Conservation (phyloP, 2,888 invertebrate species). For the Eristalis tenax region DNA sequence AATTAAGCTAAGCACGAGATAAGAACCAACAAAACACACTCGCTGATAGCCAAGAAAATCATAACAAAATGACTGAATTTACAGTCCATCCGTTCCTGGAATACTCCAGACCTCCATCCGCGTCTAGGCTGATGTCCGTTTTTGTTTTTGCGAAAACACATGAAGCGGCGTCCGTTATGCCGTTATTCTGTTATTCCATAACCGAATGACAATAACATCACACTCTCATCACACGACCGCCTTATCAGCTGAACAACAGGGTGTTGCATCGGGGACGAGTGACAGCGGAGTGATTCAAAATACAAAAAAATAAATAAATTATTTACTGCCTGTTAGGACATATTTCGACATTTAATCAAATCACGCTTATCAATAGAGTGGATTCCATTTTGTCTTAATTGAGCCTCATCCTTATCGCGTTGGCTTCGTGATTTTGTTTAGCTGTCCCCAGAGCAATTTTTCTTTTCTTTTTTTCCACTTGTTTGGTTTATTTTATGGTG, state of each 20-base stretch:
- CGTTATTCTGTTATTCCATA: conserved; percentile 24
- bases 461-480: neutral
- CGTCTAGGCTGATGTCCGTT: neutral
- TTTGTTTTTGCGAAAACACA: neutral
- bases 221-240: neutral
- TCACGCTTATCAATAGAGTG: conserved; percentile 31
- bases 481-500: neutral
- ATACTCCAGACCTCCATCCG: neutral
- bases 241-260: conserved; percentile 4
- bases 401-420: conserved; percentile 23
- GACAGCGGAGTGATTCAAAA: neutral
- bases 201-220: conserved; percentile 10
- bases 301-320: conserved; percentile 1
- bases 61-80: neutral
- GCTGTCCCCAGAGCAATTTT: neutral
- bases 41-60: neutral
- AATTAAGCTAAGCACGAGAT: neutral
- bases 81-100: neutral
- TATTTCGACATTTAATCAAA: conserved; percentile 45
- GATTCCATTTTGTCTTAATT: conserved; percentile 50
- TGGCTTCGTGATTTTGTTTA: conserved; percentile 6
- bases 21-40: neutral
- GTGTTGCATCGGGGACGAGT: neutral
- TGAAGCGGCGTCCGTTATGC: neutral
- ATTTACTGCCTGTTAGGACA: conserved; percentile 33